phyloP scores from a whole-genome alignment of 2,113 vertebrate species.

The Galbula dea region DNA sequence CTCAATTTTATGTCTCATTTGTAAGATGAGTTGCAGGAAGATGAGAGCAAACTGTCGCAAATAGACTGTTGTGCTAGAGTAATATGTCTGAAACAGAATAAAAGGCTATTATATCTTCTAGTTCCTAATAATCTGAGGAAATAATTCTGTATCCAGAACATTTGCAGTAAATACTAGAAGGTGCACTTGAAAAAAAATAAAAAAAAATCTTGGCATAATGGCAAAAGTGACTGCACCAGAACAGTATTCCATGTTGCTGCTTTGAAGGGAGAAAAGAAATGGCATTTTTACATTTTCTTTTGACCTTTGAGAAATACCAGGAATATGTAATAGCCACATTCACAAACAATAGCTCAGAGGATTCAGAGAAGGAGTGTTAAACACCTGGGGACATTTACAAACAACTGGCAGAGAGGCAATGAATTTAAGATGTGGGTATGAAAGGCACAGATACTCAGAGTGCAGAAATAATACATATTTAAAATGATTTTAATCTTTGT shows the following conservation, averaged over 20 bases:
- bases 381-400: slow-evolving; percentile 59
- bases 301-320: slow-evolving; percentile 70
- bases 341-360: slow-evolving; percentile 23
- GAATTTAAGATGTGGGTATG: slow-evolving; percentile 21
- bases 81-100: slow-evolving; percentile 39
- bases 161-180: slow-evolving; percentile 58
- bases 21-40: slow-evolving; percentile 24
- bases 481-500: slow-evolving; percentile 31
- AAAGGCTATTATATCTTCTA: slow-evolving; percentile 52
- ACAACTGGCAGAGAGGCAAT: slow-evolving; percentile 8
- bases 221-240: slow-evolving; percentile 24
- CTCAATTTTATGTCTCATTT: slow-evolving; percentile 45
- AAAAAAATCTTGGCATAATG: not conserved
- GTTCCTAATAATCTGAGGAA: slow-evolving; percentile 50
- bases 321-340: slow-evolving; percentile 58
- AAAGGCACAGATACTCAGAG: not conserved
- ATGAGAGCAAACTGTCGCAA: slow-evolving; percentile 43
- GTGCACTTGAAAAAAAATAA: slow-evolving; percentile 21
- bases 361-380: slow-evolving; percentile 48
- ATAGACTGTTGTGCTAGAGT: slow-evolving; percentile 1
- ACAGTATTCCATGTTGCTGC: slow-evolving; percentile 25
- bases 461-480: slow-evolving; percentile 15
- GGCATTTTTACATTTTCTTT: slow-evolving; percentile 64
- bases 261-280: slow-evolving; percentile 33
- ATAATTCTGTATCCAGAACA: slow-evolving; percentile 50